These are phyloP conservation scores for Leguminivora glycinivorella DNA, from an alignment of 1,140 invertebrate species.

Conservation along the genomic window DNA sequence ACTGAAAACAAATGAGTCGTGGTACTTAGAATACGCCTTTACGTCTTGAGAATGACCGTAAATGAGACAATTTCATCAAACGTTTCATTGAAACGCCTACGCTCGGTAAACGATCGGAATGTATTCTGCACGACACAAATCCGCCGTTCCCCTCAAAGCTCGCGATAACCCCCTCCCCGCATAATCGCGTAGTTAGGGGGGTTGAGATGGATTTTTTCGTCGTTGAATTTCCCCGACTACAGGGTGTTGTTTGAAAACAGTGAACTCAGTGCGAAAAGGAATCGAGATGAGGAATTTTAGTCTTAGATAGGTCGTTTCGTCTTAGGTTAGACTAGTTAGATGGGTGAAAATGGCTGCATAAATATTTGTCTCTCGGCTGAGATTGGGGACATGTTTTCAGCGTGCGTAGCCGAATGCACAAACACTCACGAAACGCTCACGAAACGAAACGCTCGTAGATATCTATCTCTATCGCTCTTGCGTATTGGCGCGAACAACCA, in stretches of 20 bases:
- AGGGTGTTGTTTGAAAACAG: constrained; percentile 23
- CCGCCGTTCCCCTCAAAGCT: constrained; percentile 21
- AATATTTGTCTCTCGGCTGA: neutral
- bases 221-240: constrained; percentile 22
- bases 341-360: neutral
- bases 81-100: neutral
- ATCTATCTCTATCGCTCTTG: no score
- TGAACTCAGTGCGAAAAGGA: neutral
- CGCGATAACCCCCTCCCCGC: constrained; percentile 25
- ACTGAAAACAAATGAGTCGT: no score
- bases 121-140: constrained; percentile 8
- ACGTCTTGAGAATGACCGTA: no score
- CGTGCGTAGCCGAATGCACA: no score
- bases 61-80: no score
- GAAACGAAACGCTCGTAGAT: no score
- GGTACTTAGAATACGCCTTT: no score
- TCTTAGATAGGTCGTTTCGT: neutral
- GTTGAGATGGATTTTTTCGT: constrained; percentile 24
- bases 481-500: no score
- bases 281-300: neutral
- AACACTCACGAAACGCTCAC: no score
- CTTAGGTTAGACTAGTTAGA: neutral
- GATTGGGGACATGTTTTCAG: constrained; percentile 1
- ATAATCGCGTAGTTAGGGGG: constrained; percentile 25
- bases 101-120: neutral